Evolutionary conservation across 1,140 invertebrate species (phyloP), one percentile per base, ranked within the genome.

Genomic region (Drosophila carrolli): DNA sequence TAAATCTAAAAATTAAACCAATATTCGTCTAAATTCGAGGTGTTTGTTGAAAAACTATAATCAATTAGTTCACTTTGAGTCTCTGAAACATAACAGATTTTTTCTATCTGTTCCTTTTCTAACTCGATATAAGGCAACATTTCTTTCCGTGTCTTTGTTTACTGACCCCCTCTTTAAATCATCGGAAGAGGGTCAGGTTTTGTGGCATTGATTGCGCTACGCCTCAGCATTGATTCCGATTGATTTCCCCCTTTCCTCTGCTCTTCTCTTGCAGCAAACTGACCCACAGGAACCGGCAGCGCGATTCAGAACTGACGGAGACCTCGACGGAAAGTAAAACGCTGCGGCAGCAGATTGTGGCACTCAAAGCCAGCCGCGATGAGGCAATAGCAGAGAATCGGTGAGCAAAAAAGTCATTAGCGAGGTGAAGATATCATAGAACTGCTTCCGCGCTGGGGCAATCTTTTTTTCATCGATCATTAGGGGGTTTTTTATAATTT

Each of bases 311-410:
- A 72, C 51, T 91, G 57, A 89, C 77, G 46, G 82, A 92, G 53
- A 84, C 88, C 29, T 88, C 82, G 9, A 82, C 74, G 41, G 91
- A 92, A 81, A 79, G 75, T 63, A 92, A 92, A 80, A 81, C 78
- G 61, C 65, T 91, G 46, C 78, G 90, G 32, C 82, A 91, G 46
- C 91, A 92, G 81, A 77, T 92, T 59, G 70, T 75, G 55, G 79
- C 81, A 70, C 78, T 92, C 37, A 91, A 91, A 75, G 58, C 58
- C 29, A 90, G 86, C 57, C 84, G 89, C 59, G 91, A 92, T 75
- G 75, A 93, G 70, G 79, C 90, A 70, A 91, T 92, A 50, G 73
- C 75, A 61, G 90, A 92, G 81, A 92, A 93, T 78, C 65, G 88
- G 89, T 92, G 56, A 83, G 77, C 51, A 61, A 80, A 70, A 62